Evolutionary conservation across 2,888 invertebrate species (phyloP).

Genomic region (Drosophila niveifrons): DNA sequence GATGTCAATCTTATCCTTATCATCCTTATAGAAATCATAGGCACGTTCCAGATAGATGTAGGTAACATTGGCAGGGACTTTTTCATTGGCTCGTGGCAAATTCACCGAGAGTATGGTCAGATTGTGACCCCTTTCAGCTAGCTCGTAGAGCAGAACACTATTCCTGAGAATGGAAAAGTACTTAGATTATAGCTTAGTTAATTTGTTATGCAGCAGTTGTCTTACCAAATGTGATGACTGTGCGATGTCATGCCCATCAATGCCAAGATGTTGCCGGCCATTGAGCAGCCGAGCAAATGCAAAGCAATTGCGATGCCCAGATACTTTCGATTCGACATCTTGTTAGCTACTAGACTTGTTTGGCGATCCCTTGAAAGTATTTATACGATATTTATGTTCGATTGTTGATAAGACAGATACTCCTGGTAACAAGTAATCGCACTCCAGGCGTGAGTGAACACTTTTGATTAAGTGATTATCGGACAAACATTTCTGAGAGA

Average conservation of each 20-base stretch:
- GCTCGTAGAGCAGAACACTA: conserved; percentile 58
- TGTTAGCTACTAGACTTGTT: conserved; percentile 5
- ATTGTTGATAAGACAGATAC: neutral
- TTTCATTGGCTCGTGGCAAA: conserved; percentile 32
- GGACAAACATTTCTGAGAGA: neutral
- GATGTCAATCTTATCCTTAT: conserved; percentile 32
- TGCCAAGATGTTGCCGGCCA: conserved; percentile 60
- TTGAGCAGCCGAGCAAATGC: conserved; percentile 27
- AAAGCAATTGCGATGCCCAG: conserved; percentile 12
- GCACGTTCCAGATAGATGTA: conserved; percentile 74
- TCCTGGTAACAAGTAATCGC: too few relatives aligned
- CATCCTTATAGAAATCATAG: conserved; percentile 45
- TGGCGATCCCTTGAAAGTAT: neutral
- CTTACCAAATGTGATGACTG: conserved; percentile 69
- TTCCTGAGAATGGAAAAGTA: conserved; percentile 39
- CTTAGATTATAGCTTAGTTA: neutral
- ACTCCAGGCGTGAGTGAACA: neutral
- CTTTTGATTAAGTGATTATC: neutral
- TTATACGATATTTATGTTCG: conserved; percentile 10
- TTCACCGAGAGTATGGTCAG: conserved; percentile 69
- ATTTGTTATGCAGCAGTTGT: neutral
- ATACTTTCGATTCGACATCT: conserved; percentile 13
- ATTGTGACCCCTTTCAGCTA: conserved; percentile 66
- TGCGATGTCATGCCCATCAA: conserved; percentile 65
- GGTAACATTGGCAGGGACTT: conserved; percentile 59